Evolutionary conservation across 92 coral and sea anemone genomes (phyloP), one percentile per base, ranked within the genome.

Genomic region (Phenganax subtilis): DNA sequence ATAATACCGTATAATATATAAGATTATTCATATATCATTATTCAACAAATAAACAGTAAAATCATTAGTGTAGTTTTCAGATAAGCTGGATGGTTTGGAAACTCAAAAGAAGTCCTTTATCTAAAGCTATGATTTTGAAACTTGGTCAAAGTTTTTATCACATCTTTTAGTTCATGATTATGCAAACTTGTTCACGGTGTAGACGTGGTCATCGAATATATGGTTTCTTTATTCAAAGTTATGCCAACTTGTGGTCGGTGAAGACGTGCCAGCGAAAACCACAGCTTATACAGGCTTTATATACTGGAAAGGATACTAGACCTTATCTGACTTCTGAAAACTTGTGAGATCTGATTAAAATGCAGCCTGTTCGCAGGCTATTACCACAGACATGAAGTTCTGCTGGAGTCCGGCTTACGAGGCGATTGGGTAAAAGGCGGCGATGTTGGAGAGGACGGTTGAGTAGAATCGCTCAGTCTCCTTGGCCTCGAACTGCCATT

Each of bases 381-480:
- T 68, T 6, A 68, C 73, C 73, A 68, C 16, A 67, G 53, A 25
- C 72, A 67, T 20, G 72, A 67, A 28, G 72, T 67, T 25, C 72
- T 67, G 51, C 72, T 31, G 72, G 51, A 7, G 6, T 67, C 72
- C 2, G 72, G 53, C 72, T 67, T 67, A 17, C 72, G 72, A 67
- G 9, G 14, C 12, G 72, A 25, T 67, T 67, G 72, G 72, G 29
- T 67, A 31, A 28, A 29, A 10, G 72, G 37, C 72, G 72, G 72
- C 12, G 72, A 67, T 53, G 72, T 31, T 3, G 72, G 72, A 67
- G 72, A 53, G 72, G 72, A 67, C 51, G 72, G 69, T 62, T 28
- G 72, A 17, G 72, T 53, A 2, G 72, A 67, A 12, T 67, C 72
- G 12, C 72, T 67, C 12, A 31, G 14, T 16, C 72, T 51, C 14